Evolutionary conservation across 2,888 invertebrate species (phyloP), one percentile per base, ranked within the genome.

Genomic region (Tiphia femorata): DNA sequence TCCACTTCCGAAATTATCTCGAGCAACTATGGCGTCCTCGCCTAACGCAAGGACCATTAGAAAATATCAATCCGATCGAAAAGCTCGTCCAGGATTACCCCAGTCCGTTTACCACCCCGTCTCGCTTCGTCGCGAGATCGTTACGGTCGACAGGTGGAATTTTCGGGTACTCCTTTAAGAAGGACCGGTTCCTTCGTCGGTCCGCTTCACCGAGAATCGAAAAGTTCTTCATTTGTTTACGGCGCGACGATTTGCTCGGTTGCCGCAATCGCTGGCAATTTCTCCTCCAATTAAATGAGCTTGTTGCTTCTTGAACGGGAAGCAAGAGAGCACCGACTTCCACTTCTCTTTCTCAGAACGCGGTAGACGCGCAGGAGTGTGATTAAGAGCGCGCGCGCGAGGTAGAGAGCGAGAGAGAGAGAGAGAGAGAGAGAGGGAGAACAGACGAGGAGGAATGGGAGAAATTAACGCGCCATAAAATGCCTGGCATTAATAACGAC

Each of bases 391-490:
- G 8, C 20, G 37, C 10, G 14, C 16, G 19, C 35, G 14, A 37
- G 37, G 17, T 19, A 37, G 21, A 7, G 10, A 33, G 23, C 7
- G 1, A 5, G n/a, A 23, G n/a, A 20, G 12, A 16, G 20, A 21
- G 20, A 10, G 30, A 23, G 25, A 3, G 25, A 14, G 40, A 23
- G 41, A 29, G 33, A 21, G 49, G 44, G n/a, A 44, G 3, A 30
- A 30, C 30, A n/a, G 5, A 6, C n/a, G 19, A 20, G 12, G 40
- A 10, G 44, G 33, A 27, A 42, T 25, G 52, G 56, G 33, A 17
- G 50, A 56, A 61, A 64, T 66, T 68, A 66, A 64, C 57, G 61
- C 38, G 53, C 47, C 64, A 61, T 68, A 68, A 68, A 68, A 58
- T 58, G 23, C 46, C 16, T 17, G 49, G 51, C 43, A 49, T 65